Evolutionary conservation across 2,113 vertebrate species (phyloP).

Genomic region (Sterrhoptilus dennistouni): DNA sequence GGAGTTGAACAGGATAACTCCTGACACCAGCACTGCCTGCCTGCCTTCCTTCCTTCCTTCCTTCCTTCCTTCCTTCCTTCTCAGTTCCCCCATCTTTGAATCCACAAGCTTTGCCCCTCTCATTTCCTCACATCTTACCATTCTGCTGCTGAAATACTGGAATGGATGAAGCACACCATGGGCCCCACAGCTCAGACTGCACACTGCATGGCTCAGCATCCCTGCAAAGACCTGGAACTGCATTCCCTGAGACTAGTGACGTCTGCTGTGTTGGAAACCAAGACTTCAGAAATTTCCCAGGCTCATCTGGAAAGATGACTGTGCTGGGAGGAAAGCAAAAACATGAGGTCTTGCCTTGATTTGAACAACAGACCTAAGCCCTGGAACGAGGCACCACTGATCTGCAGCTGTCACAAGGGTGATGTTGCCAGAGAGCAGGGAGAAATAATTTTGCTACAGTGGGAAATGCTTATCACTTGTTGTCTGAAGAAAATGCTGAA

Average conservation of each 20-base stretch:
- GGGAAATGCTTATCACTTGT: background rate
- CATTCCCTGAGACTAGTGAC: background rate
- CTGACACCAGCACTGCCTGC: background rate
- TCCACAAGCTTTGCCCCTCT: background rate
- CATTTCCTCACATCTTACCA: background rate
- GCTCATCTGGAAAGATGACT: background rate
- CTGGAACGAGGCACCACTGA: background rate
- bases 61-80: too few relatives aligned
- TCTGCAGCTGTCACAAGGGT: background rate
- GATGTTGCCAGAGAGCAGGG: background rate
- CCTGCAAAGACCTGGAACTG: background rate
- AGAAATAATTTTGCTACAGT: background rate
- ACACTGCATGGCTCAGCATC: background rate
- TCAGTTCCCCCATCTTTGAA: too few relatives aligned
- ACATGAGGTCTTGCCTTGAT: background rate
- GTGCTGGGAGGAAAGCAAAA: background rate
- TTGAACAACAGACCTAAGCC: background rate
- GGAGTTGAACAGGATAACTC: background rate
- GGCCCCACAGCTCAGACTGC: accelerated
- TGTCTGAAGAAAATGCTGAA: background rate
- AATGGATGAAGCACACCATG: background rate
- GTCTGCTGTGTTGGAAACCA: background rate
- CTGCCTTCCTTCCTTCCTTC: background rate
- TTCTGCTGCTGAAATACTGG: background rate
- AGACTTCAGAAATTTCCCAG: background rate